Conservation (phyloP, 2,888 invertebrate genomes). For the Trichopria drosophilae region DNA sequence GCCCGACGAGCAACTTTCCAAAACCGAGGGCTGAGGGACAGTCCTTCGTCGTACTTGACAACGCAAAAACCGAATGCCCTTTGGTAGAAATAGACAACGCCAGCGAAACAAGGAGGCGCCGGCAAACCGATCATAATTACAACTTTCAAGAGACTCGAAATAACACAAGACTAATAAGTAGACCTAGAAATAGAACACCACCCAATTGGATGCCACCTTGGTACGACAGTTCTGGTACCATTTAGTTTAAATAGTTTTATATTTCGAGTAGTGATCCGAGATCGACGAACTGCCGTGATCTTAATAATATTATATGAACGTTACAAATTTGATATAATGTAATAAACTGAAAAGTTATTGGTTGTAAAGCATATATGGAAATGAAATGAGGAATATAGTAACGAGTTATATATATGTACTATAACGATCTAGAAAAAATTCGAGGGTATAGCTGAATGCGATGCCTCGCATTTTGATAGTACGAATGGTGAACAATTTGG, state of each 20-base stretch:
- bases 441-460: no score
- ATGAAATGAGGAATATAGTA: no score
- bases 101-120: conserved; percentile 34
- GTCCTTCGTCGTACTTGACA: conserved; percentile 50
- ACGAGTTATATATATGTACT: no score
- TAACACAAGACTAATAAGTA: no score
- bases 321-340: no score
- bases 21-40: no score
- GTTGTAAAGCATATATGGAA: no score
- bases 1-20: conserved; percentile 30
- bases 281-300: conserved; percentile 9
- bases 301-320: neutral
- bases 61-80: conserved; percentile 15
- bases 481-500: no score
- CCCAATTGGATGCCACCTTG: conserved; percentile 61
- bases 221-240: conserved; percentile 54
- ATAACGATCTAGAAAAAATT: no score
- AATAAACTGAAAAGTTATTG: no score
- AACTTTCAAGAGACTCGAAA: no score
- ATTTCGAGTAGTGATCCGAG: neutral
- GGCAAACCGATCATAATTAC: conserved; percentile 45
- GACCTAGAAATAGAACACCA: conserved; percentile 50
- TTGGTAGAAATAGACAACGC: conserved; percentile 25
- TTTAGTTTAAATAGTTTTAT: conserved; percentile 28
- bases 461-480: no score